These are phyloP conservation scores for Plodia interpunctella DNA, from an alignment of 1,140 invertebrate species.

Conservation along the genomic window DNA sequence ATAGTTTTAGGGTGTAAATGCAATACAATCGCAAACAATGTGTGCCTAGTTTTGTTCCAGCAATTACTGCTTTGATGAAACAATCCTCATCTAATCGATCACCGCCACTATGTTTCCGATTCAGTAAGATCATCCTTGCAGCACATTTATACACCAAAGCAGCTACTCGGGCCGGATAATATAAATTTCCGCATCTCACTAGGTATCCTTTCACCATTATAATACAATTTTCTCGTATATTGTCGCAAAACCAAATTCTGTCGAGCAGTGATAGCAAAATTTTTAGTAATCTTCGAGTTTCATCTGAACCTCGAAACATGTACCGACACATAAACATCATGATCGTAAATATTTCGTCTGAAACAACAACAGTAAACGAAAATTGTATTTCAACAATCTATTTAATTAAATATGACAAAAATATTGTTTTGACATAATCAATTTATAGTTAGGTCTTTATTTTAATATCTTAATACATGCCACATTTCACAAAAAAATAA, in stretches of 20 bases:
- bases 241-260: slow-evolving; percentile 37
- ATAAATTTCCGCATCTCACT: slow-evolving; percentile 42
- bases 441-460: too few species aligned
- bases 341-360: slow-evolving; percentile 48
- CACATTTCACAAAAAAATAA: too few species aligned
- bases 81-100: slow-evolving; percentile 25
- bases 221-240: slow-evolving; percentile 48
- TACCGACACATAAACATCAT: slow-evolving; percentile 55
- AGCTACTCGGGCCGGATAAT: slow-evolving; percentile 48
- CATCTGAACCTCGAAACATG: slow-evolving; percentile 47
- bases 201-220: slow-evolving; percentile 64
- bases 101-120: slow-evolving; percentile 20
- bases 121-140: slow-evolving; percentile 44
- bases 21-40: slow-evolving; percentile 58
- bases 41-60: slow-evolving; percentile 40
- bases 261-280: slow-evolving; percentile 43
- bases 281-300: slow-evolving; percentile 36
- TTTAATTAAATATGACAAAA: too few species aligned
- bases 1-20: slow-evolving; percentile 45
- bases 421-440: too few species aligned
- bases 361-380: slow-evolving; percentile 28
- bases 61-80: slow-evolving; percentile 35
- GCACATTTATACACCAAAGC: slow-evolving; percentile 54
- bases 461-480: too few species aligned
- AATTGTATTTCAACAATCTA: too few species aligned